A percentile compares a stretch with the other conserved stretches of the same genome.
These are phyloP conservation scores for Scaptomyza hsui DNA, from an alignment of 1,140 invertebrate genomes.

Conservation along the genomic window DNA sequence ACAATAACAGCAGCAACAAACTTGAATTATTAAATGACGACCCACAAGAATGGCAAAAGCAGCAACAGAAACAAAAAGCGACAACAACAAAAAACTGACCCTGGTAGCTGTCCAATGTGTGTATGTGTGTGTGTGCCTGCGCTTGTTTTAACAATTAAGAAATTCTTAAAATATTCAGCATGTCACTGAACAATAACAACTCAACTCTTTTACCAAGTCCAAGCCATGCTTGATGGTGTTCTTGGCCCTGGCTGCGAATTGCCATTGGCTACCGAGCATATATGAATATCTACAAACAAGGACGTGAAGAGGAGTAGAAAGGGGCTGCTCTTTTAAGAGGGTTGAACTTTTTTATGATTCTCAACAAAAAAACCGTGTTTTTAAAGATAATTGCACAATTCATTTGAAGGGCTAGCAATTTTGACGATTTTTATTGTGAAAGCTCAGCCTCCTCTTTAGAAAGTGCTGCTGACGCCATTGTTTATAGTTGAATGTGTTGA, in stretches of 20 bases:
- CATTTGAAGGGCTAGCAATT: no score
- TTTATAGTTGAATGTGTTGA: no score
- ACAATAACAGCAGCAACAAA: constrained; percentile 39
- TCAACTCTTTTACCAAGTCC: constrained; percentile 22
- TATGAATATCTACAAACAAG: neutral
- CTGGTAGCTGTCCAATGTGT: constrained; percentile 1
- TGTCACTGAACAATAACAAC: constrained; percentile 40
- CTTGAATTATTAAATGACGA: constrained; percentile 72
- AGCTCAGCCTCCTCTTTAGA: no score
- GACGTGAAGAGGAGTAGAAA: no score
- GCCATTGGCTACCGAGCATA: neutral
- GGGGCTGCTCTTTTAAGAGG: no score
- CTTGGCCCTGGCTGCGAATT: constrained; percentile 29
- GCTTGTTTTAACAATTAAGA: constrained; percentile 71
- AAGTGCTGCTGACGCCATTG: no score
- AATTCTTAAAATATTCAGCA: constrained; percentile 71
- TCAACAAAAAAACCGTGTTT: no score
- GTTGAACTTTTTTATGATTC: neutral
- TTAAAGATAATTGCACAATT: no score
- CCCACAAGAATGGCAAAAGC: constrained; percentile 48
- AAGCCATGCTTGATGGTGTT: constrained; percentile 22
- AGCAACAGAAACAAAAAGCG: constrained; percentile 21
- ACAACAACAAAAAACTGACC: constrained; percentile 23
- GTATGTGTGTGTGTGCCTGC: constrained; percentile 5
- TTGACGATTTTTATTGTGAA: no score